Percentiles rank a stretch among this genome's conserved stretches.
phyloP scores from a whole-genome alignment of 2,888 invertebrate genomes.

The Craniophora ligustri region DNA sequence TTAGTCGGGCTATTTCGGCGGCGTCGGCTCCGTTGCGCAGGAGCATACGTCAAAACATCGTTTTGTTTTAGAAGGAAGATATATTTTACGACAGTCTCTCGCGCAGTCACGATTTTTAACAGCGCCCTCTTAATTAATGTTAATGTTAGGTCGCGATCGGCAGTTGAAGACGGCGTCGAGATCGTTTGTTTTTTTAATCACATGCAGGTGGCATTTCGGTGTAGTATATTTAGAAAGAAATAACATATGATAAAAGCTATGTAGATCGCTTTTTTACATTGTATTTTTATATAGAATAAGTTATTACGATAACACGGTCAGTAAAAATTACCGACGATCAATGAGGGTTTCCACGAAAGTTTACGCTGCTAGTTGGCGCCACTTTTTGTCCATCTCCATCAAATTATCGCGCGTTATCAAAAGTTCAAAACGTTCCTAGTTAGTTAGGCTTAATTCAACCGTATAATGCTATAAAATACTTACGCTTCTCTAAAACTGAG shows the following conservation, averaged over 20 bases:
- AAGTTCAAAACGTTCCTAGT: too few relatives aligned
- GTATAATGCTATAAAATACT: too few relatives aligned
- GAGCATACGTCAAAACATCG: slow-evolving; percentile 64
- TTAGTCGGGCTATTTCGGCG: slow-evolving; percentile 61
- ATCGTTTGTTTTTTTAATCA: slow-evolving; percentile 44
- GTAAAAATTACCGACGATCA: too few relatives aligned
- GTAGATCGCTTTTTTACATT: too few relatives aligned
- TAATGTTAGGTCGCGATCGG: slow-evolving; percentile 48
- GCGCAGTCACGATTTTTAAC: slow-evolving; percentile 52
- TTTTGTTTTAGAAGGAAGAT: slow-evolving; percentile 59
- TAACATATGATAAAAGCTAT: not conserved
- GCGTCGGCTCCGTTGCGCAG: slow-evolving; percentile 49
- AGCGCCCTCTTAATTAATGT: slow-evolving; percentile 52
- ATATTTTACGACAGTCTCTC: slow-evolving; percentile 52
- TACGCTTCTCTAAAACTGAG: too few relatives aligned
- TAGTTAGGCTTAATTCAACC: too few relatives aligned
- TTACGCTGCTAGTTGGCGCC: too few relatives aligned
- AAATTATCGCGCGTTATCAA: too few relatives aligned
- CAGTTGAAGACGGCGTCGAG: slow-evolving; percentile 30
- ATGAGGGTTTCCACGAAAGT: too few relatives aligned
- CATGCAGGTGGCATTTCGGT: slow-evolving; percentile 27
- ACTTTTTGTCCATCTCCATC: too few relatives aligned
- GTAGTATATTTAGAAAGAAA: not conserved
- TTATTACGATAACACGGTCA: too few relatives aligned
- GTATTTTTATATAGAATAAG: too few relatives aligned